phyloP scores from a whole-genome alignment of 1,140 invertebrate genomes.

The Aphelinus certus region DNA sequence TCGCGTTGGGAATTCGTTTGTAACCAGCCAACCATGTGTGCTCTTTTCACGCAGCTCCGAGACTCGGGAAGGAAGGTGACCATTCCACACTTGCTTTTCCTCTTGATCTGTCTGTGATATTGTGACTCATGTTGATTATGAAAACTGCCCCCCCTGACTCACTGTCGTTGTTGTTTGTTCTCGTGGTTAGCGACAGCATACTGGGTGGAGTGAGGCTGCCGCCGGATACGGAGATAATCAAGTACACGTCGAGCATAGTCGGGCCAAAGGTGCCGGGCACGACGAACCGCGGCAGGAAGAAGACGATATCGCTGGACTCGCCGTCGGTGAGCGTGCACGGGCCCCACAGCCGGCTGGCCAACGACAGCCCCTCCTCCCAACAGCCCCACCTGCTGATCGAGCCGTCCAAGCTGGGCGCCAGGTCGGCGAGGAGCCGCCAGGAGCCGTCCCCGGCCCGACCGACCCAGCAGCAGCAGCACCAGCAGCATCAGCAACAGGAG shows the following conservation, averaged over 20 bases:
- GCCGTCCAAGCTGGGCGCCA: constrained; percentile 67
- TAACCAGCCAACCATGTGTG: no score
- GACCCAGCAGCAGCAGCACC: no score
- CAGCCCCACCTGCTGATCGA: constrained; percentile 45
- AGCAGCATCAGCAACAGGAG: no score
- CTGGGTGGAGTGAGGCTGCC: constrained; percentile 82
- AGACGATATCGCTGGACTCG: constrained; percentile 85
- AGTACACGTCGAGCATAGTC: constrained; percentile 85
- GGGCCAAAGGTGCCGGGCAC: constrained; percentile 84
- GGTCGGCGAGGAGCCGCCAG: constrained; percentile 60
- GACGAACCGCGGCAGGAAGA: constrained; percentile 84
- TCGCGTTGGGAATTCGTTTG: background rate
- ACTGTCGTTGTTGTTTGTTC: no score
- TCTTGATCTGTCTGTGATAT: no score
- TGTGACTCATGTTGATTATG: no score
- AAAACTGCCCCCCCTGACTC: no score
- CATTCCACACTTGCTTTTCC: constrained; percentile 10
- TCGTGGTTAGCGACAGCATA: constrained; percentile 75
- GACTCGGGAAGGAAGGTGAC: constrained; percentile 58
- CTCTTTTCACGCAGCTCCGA: constrained; percentile 41
- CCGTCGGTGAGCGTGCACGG: constrained; percentile 76
- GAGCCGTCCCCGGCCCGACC: no score
- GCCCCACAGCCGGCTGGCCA: constrained; percentile 59
- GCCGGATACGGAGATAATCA: constrained; percentile 89
- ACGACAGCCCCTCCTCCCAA: constrained; percentile 48